Conservation (phyloP, 2,888 invertebrate genomes). For the Pilophorus perplexus region DNA sequence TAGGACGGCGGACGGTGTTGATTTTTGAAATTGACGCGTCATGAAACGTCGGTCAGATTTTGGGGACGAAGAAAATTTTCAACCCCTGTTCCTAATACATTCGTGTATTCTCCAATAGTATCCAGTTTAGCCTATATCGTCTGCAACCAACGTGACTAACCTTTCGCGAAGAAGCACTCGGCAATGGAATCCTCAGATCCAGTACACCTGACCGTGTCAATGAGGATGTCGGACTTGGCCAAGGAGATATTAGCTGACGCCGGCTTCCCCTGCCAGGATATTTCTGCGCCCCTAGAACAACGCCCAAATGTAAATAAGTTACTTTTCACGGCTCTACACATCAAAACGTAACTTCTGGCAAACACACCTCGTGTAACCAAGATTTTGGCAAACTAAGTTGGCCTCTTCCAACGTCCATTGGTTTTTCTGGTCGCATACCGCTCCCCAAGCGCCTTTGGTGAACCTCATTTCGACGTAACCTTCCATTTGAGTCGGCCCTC, state of each 20-base stretch:
- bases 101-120: too few species aligned
- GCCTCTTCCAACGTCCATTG: slow-evolving; percentile 57
- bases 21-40: too few species aligned
- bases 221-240: slow-evolving; percentile 50
- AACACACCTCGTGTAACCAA: slow-evolving; percentile 57
- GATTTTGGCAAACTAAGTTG: slow-evolving; percentile 56
- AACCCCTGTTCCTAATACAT: too few species aligned
- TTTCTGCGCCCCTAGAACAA: slow-evolving; percentile 55
- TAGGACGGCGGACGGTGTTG: too few species aligned
- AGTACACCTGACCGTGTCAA: slow-evolving; percentile 52
- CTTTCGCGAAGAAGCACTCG: slow-evolving; percentile 49
- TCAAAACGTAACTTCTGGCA: too few species aligned
- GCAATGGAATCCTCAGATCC: slow-evolving; percentile 54
- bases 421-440: slow-evolving; percentile 55
- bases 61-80: too few species aligned
- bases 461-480: slow-evolving; percentile 55
- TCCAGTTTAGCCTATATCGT: slow-evolving; percentile 50
- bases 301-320: too few species aligned
- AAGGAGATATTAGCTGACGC: slow-evolving; percentile 50
- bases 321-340: too few species aligned
- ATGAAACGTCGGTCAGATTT: too few species aligned
- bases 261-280: slow-evolving; percentile 55
- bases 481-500: slow-evolving; percentile 53
- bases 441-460: slow-evolving; percentile 55
- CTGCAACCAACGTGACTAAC: slow-evolving; percentile 41